phyloP scores from a whole-genome alignment of 1,140 invertebrate species.

The Brachionus manjavacas region DNA sequence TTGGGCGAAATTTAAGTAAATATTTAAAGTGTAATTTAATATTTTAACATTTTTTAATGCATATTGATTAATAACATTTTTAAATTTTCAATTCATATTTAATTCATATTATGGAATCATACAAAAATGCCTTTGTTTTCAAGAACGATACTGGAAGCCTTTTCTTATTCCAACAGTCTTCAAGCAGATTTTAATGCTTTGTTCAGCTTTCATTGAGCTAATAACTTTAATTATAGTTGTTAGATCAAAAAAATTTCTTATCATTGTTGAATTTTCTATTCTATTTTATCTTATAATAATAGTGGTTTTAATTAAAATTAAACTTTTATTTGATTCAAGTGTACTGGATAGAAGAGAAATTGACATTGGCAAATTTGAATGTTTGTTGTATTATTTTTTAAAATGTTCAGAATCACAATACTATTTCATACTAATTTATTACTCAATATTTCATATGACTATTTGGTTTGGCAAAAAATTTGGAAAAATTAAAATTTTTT shows the following conservation, averaged over 20 bases:
- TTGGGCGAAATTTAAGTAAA: no score
- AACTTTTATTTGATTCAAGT: neutral
- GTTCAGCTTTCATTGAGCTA: neutral
- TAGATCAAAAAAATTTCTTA: neutral
- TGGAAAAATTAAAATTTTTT: no score
- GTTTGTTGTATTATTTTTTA: neutral
- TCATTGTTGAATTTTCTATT: neutral
- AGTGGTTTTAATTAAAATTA: neutral
- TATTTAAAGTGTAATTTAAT: no score
- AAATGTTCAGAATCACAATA: neutral
- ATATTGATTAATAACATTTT: no score
- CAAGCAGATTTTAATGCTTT: neutral
- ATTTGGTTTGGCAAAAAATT: neutral
- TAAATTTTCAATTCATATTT: no score
- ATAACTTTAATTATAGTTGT: neutral
- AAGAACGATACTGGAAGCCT: neutral
- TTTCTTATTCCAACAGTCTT: neutral
- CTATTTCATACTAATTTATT: neutral
- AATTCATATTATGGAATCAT: neutral
- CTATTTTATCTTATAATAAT: neutral
- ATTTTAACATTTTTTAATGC: no score
- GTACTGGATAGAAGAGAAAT: no score
- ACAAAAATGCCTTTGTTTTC: neutral
- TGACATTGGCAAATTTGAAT: neutral
- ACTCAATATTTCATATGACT: neutral